phyloP scores from a whole-genome alignment of 2,888 invertebrate species.

The Drosophila macrospina region DNA sequence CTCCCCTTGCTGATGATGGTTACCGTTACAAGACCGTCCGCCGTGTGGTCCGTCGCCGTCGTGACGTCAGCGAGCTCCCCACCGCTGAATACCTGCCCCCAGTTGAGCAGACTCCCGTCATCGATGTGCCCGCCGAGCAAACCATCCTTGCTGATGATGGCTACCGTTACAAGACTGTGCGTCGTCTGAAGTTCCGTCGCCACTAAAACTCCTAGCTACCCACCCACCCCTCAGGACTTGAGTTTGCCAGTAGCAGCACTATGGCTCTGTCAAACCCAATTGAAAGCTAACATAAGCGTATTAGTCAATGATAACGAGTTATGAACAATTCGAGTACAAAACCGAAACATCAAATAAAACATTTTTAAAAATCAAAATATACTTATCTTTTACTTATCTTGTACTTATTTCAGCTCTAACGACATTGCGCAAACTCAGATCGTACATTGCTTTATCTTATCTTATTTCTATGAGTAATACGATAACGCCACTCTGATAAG shows the following conservation, averaged over 20 bases:
- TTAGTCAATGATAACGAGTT: slow-evolving; percentile 75
- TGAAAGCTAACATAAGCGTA: slow-evolving; percentile 65
- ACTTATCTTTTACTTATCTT: not conserved
- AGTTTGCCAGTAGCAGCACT: slow-evolving; percentile 41
- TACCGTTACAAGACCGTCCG: slow-evolving; percentile 66
- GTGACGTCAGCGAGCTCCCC: slow-evolving; percentile 74
- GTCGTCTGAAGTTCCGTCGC: slow-evolving; percentile 30
- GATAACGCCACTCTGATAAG: slow-evolving; percentile 59
- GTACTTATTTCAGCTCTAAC: not conserved
- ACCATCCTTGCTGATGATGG: slow-evolving; percentile 29
- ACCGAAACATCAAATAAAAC: slow-evolving; percentile 64
- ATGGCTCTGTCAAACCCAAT: slow-evolving; percentile 43
- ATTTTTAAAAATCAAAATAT: slow-evolving; percentile 40
- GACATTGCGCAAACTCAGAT: slow-evolving; percentile 48
- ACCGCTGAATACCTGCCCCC: slow-evolving; percentile 73
- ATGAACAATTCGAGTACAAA: slow-evolving; percentile 76
- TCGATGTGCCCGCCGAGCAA: slow-evolving; percentile 30
- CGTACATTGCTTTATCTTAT: slow-evolving; percentile 27
- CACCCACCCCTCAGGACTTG: slow-evolving; percentile 37
- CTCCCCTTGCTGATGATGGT: slow-evolving; percentile 32
- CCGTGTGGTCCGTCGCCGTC: slow-evolving; percentile 70
- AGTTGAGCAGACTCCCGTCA: slow-evolving; percentile 31
- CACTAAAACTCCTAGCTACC: slow-evolving; percentile 10
- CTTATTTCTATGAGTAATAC: slow-evolving; percentile 49
- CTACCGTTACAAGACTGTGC: slow-evolving; percentile 18